Base-by-base conservation (phyloP, 2,888 invertebrate genomes). In the Parelbella ahira region DNA sequence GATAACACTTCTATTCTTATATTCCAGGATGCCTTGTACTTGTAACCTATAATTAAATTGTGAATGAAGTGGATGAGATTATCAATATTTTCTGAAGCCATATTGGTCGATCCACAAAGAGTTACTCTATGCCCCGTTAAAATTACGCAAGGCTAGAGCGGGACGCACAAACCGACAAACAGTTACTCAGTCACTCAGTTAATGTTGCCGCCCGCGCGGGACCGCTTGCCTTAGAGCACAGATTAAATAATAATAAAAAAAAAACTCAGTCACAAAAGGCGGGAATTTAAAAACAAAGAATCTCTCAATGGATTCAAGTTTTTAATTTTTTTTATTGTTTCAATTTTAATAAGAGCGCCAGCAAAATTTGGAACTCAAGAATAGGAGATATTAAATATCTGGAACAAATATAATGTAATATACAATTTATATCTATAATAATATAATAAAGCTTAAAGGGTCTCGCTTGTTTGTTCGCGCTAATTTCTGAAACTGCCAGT, bases 291-390 rank as follows among this genome's bases (percentile, higher is more conserved):
- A 50, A 47, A 32, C n/a, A n/a, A n/a, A n/a, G n/a, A n/a, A n/a
- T n/a, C n/a, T n/a, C n/a, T n/a, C n/a, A n/a, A n/a, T n/a, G n/a
- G n/a, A n/a, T n/a, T n/a, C n/a, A n/a, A n/a, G n/a, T n/a, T n/a
- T n/a, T n/a, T n/a, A n/a, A n/a, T n/a, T n/a, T n/a, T n/a, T n/a
- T n/a, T n/a, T n/a, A n/a, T n/a, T n/a, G n/a, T n/a, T n/a, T n/a
- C n/a, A n/a, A n/a, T n/a, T n/a, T n/a, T n/a, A n/a, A 10, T 24
- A 4, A 95, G 23, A 95, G 72, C 1, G 93, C 89, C 54, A 90
- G 82, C 52, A 94, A 91, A 52, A 95, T 92, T 81, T 94, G 94
- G 68, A 94, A 95, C 71, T 95, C 93, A 15, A 95, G 70, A 7
- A 95, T 89, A 58, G 91, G 91, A 5, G 93, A 91, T 44, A 94